Base-by-base conservation (phyloP, 2,797 vertebrate genomes). In the Epinephelus awoara region DNA sequence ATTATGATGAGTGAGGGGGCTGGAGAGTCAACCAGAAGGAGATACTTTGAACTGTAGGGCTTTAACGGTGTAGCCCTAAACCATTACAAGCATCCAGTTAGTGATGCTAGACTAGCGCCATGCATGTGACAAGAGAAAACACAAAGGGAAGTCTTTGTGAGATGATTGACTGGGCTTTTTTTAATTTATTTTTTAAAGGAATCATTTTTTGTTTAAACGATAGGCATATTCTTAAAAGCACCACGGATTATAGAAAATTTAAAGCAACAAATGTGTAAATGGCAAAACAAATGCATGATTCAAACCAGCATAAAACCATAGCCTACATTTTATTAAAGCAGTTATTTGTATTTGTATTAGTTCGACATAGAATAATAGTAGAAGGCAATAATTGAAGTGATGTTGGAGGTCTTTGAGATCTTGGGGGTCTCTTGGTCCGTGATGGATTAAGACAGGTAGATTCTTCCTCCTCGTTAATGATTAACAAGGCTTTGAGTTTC, bases 361-460 rank as follows among this genome's bases (percentile, higher is more conserved):
- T n/a, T 13, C 1, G 9, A 21, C 44, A n/a, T 25, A 50, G 40
- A 75, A 54, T 58, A 47, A 54, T 34, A 57, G 14, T 27, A 23
- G 44, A 44, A 42, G 23, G 27, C 59, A 49, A 5, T 67, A 21
- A 61, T 13, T 75, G 46, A 55, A 69, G 74, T 51, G 52, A 67
- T 76, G 56, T 44, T 69, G 64, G 57, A 77, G 55, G 23, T 82
- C 21, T 87, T 11, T 51, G 69, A 23, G 78, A 51, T 83, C 52
- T 72, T 25, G 62, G 63, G 62, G 64, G 79, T 85, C 70, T 80
- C 52, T 72, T 19, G 65, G 40, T 67, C 62, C 29, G 59, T 94
- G 93, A 94, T 93, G 85, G 88, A 93, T 93, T 80, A 84, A 47
- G 88, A 90, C 85, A 91, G 88, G 83, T 89, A 89, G 85, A 90